Evolutionary conservation across 2,113 vertebrate genomes (phyloP).

Genomic region (Megaceryle maxima): DNA sequence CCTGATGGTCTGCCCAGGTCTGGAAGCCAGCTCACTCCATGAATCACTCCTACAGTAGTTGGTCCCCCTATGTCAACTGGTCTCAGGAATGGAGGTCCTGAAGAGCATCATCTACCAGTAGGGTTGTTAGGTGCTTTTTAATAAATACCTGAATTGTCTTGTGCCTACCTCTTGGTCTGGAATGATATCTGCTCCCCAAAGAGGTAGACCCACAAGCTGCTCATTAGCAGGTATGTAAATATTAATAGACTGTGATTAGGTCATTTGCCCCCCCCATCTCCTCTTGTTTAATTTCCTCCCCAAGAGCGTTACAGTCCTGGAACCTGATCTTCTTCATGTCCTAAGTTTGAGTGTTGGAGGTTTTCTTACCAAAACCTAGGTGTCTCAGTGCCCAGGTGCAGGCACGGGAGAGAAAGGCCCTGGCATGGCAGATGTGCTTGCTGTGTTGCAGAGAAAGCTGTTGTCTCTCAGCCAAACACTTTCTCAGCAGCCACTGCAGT

Average conservation of each 20-base stretch:
- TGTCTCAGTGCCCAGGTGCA: not conserved
- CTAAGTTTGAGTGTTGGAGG: not conserved
- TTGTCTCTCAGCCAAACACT: not conserved
- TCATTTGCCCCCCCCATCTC: not conserved
- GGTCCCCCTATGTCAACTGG: not conserved
- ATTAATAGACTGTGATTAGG: not conserved
- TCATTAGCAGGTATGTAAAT: not conserved
- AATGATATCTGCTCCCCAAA: not conserved
- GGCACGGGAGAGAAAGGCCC: not conserved
- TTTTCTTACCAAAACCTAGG: not conserved
- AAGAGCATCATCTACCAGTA: not conserved
- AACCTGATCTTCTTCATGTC: not conserved
- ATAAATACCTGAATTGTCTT: not conserved
- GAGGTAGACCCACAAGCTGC: not conserved
- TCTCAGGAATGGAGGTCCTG: not conserved
- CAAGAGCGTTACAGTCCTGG: not conserved
- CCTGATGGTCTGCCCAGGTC: not conserved
- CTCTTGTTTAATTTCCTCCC: not conserved
- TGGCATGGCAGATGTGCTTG: rapidly evolving
- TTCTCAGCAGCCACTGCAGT: not conserved
- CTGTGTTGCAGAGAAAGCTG: rapidly evolving
- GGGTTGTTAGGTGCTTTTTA: not conserved
- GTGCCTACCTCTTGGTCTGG: not conserved
- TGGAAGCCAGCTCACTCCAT: not conserved
- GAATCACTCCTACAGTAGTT: not conserved